A percentile compares a stretch with the other conserved stretches of the same genome.
These are phyloP conservation scores for Seriola dumerili DNA, from an alignment of 2,113 vertebrate species.

Conservation along the genomic window DNA sequence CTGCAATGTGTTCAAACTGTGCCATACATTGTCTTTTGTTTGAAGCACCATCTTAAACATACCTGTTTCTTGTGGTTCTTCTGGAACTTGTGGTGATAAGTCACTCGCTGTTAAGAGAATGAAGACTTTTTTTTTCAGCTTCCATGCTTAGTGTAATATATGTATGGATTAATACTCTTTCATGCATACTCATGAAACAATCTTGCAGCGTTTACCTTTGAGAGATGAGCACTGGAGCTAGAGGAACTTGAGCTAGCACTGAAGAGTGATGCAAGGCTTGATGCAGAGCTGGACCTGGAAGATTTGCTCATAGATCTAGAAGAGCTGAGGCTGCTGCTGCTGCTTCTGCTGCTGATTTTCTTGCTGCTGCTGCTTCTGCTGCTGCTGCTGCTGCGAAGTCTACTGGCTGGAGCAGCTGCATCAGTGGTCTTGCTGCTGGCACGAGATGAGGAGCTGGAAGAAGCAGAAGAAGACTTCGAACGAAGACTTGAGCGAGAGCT, in stretches of 20 bases:
- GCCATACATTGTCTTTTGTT: background rate
- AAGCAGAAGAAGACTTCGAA: constrained; percentile 48
- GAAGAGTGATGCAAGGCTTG: constrained; percentile 70
- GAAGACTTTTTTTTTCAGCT: constrained; percentile 26
- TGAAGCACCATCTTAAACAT: background rate
- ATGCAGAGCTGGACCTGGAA: constrained; percentile 61
- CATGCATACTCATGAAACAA: background rate
- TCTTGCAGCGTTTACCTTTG: constrained; percentile 44
- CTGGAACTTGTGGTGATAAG: constrained; percentile 46
- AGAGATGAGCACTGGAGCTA: constrained; percentile 37
- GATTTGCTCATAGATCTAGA: constrained; percentile 34
- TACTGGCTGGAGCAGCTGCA: background rate
- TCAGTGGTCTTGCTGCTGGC: background rate
- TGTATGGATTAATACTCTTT: background rate
- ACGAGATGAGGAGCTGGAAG: constrained; percentile 54
- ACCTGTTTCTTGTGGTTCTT: constrained; percentile 67
- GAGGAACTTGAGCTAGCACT: constrained; percentile 72
- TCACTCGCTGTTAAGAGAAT: constrained; percentile 48
- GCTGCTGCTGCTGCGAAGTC: background rate
- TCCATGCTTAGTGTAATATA: background rate
- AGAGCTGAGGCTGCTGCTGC: constrained; percentile 33
- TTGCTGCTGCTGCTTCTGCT: constrained; percentile 11
- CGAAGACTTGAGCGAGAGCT: constrained; percentile 41
- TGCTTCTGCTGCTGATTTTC: constrained; percentile 29
- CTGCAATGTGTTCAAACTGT: background rate